Conservation (phyloP, 2,888 invertebrate genomes). For the Drosophila nigritarsus region DNA sequence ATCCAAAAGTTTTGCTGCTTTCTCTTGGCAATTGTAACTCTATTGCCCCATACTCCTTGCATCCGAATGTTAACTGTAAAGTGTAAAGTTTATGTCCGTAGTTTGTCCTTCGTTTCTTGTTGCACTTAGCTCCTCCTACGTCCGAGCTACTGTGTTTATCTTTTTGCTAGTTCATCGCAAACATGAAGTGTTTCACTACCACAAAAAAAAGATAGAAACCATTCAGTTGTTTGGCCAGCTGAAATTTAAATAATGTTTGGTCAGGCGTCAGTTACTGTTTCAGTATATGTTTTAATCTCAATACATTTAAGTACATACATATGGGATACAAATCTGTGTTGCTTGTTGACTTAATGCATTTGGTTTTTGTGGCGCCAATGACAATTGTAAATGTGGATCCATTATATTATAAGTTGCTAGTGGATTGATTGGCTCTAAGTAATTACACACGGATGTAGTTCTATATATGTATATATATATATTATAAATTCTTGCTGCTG, state of each 20-base stretch:
- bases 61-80: slow-evolving; percentile 39
- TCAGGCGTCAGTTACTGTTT: slow-evolving; percentile 37
- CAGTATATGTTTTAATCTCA: slow-evolving; percentile 50
- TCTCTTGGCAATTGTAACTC: slow-evolving; percentile 49
- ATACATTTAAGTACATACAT: slow-evolving; percentile 38
- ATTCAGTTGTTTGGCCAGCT: slow-evolving; percentile 13
- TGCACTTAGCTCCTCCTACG: slow-evolving; percentile 17
- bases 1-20: slow-evolving; percentile 31
- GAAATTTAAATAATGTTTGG: slow-evolving; percentile 41
- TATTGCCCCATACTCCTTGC: slow-evolving; percentile 31
- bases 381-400: slow-evolving; percentile 5
- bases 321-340: slow-evolving; percentile 43
- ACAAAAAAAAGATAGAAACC: not conserved
- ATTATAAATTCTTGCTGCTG: slow-evolving; percentile 42
- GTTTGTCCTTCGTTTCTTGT: slow-evolving; percentile 39
- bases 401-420: slow-evolving; percentile 1
- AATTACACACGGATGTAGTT: slow-evolving; percentile 26
- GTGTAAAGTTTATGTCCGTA: slow-evolving; percentile 67
- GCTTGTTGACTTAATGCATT: slow-evolving; percentile 22
- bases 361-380: slow-evolving; percentile 18
- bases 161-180: slow-evolving; percentile 56
- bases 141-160: slow-evolving; percentile 27
- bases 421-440: slow-evolving; percentile 15
- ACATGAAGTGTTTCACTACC: slow-evolving; percentile 53
- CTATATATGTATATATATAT: not conserved